Base-by-base conservation (phyloP, 2,888 invertebrate genomes). In the Aporophyla nigra region DNA sequence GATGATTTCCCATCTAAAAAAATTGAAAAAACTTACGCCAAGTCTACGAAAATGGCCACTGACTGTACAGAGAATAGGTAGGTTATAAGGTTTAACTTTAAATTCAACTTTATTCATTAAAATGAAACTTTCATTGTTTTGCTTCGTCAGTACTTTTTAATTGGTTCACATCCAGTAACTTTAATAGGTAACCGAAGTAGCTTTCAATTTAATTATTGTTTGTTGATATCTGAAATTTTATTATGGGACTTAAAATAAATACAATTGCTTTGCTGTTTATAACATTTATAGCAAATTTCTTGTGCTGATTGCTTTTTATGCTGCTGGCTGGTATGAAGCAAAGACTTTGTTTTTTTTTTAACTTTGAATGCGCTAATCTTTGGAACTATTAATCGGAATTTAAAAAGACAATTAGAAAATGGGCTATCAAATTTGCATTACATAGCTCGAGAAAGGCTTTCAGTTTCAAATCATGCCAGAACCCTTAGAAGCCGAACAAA, bases 51-150 rank as follows among this genome's bases (percentile, higher is more conserved):
- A 46, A 46, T 46, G 43, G 43, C 43, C 43, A 10, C 43, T 46
- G 43, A 12, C 5, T 46, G 5, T 46, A 46, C 10, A 46, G 10
- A 10, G 43, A 12, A 65, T 27, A 49, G 46, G 33, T 27, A 63
- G 46, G 21, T 40, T 49, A 43, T 14, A 56, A 5, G 16, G 16
- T 27, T 27, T 19, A 7, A 61, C 65, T 71, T 71, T 21, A 61
- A 76, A 71, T 51, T 43, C 14, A 84, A 79, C 59, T 71, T 76
- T 33, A 75, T 54, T 70, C n/a, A 63, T 77, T 73, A 46, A 74
- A 69, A 74, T 6, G 6, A 65, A 74, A 19, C 74, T 3, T 73
- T 53, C 49, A 63, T 75, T 65, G 24, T 67, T 78, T 66, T 54
- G 43, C 19, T 68, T 7, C 27, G 5, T n/a, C 14, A 43, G 7